Conservation (phyloP, 2,888 invertebrate species). For the Leucoptera coffeella region DNA sequence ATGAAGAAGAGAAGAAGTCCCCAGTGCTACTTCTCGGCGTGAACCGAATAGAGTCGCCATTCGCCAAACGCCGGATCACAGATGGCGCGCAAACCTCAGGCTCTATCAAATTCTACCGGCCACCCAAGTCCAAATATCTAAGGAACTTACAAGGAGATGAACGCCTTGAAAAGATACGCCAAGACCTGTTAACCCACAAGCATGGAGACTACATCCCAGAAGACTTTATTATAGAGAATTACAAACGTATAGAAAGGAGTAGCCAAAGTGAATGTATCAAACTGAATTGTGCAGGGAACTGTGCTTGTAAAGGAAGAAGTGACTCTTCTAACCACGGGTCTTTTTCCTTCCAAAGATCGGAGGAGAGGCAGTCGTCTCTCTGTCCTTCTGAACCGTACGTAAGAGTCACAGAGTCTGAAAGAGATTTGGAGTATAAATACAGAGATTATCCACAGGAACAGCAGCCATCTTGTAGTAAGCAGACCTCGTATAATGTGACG, state of each 20-base stretch:
- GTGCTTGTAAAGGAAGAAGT: slow-evolving; percentile 32
- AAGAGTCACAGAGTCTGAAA: slow-evolving; percentile 19
- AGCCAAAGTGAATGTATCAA: slow-evolving; percentile 19
- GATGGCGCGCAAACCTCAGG: slow-evolving; percentile 26
- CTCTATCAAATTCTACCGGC: slow-evolving; percentile 36
- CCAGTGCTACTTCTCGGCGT: slow-evolving; percentile 57
- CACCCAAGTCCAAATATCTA: slow-evolving; percentile 39
- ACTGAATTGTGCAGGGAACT: slow-evolving; percentile 30
- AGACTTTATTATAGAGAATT: slow-evolving; percentile 21
- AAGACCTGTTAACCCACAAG: slow-evolving; percentile 37
- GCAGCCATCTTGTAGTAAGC: slow-evolving; percentile 38
- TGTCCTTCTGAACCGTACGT: slow-evolving; percentile 24
- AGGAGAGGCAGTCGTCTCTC: slow-evolving; percentile 21
- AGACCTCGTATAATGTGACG: slow-evolving; percentile 34
- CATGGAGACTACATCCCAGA: slow-evolving; percentile 37
- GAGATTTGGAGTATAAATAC: slow-evolving; percentile 43
- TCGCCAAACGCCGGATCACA: slow-evolving; percentile 29
- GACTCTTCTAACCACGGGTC: slow-evolving; percentile 32
- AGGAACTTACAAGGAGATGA: slow-evolving; percentile 40
- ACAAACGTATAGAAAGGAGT: slow-evolving; percentile 14
- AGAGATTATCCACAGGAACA: slow-evolving; percentile 37
- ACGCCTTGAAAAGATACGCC: slow-evolving; percentile 36
- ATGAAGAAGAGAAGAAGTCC: slow-evolving; percentile 53
- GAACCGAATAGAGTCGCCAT: slow-evolving; percentile 48
- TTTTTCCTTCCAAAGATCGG: slow-evolving; percentile 36